Percentiles rank a stretch among this genome's conserved stretches.
Evolutionary conservation across 2,113 vertebrate species (phyloP).

Genomic region (Azemiops feae): DNA sequence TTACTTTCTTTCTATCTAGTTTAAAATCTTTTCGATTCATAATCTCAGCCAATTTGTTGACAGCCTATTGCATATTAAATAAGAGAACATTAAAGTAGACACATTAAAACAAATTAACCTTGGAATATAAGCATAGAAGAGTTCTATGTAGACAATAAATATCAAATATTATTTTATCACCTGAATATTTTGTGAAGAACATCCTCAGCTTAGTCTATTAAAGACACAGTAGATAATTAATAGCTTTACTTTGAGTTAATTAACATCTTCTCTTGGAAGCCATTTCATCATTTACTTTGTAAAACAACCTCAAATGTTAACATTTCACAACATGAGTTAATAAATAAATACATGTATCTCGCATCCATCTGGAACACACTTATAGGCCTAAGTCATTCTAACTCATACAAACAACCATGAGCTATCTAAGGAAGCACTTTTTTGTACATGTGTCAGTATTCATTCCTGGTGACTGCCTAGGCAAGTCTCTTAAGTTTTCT

Average conservation of each 20-base stretch:
- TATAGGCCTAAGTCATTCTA: not conserved
- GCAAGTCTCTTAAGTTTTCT: not conserved
- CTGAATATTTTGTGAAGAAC: not conserved
- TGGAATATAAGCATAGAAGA: not conserved
- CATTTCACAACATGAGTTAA: not conserved
- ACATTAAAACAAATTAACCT: not conserved
- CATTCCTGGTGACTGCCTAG: not conserved
- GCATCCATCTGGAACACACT: not conserved
- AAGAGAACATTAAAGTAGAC: conserved; percentile 26
- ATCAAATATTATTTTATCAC: not conserved
- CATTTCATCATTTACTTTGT: not conserved
- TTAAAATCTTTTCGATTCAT: conserved; percentile 99
- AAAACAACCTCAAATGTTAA: not conserved
- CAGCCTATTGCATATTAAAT: conserved; percentile 77
- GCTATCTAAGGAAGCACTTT: rapidly evolving
- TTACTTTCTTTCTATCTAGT: conserved; percentile 95
- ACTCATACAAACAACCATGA: not conserved
- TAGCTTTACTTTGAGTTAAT: not conserved
- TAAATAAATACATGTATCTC: not conserved
- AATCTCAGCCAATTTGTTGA: conserved; percentile 98
- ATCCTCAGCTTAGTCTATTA: not conserved
- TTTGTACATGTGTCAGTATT: not conserved
- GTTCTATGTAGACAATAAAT: not conserved
- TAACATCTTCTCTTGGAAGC: not conserved
- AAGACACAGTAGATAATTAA: not conserved